phyloP scores from a whole-genome alignment of 1,140 invertebrate genomes.

The Ceratitis capitata region DNA sequence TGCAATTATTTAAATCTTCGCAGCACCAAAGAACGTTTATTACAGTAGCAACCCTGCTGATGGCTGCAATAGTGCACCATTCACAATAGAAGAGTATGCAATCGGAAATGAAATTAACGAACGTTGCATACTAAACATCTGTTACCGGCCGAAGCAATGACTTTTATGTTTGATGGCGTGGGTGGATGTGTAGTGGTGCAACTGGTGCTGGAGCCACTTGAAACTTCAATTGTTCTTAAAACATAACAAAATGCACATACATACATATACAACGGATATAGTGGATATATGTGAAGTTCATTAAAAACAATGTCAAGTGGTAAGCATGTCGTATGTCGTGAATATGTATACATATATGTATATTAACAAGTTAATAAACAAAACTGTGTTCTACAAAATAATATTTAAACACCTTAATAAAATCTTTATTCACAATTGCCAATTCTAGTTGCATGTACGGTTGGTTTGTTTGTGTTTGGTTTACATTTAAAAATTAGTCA shows the following conservation, averaged over 20 bases:
- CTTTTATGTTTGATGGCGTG: not conserved
- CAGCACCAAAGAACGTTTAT: too few species aligned
- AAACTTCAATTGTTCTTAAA: not conserved
- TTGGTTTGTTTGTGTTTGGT: not conserved
- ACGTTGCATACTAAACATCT: not conserved
- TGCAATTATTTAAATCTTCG: too few species aligned
- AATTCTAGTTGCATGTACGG: not conserved
- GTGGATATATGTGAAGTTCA: not conserved
- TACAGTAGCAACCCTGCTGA: not conserved
- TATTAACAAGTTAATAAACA: too few species aligned
- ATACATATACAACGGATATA: not conserved
- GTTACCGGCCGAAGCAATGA: slow-evolving; percentile 7
- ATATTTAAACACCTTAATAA: too few species aligned
- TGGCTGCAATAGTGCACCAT: not conserved
- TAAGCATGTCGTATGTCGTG: too few species aligned
- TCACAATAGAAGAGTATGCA: not conserved
- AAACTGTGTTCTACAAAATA: too few species aligned
- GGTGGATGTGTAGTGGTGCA: not conserved
- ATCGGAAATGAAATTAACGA: slow-evolving; percentile 16
- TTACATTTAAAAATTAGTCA: not conserved
- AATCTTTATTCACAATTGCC: too few species aligned
- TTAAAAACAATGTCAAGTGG: too few species aligned
- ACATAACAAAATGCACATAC: not conserved
- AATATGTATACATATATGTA: too few species aligned
- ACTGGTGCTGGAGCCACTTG: slow-evolving; percentile 15